These are phyloP conservation scores for Frieseomelitta varia DNA, from an alignment of 1,140 invertebrate genomes.

Conservation along the genomic window DNA sequence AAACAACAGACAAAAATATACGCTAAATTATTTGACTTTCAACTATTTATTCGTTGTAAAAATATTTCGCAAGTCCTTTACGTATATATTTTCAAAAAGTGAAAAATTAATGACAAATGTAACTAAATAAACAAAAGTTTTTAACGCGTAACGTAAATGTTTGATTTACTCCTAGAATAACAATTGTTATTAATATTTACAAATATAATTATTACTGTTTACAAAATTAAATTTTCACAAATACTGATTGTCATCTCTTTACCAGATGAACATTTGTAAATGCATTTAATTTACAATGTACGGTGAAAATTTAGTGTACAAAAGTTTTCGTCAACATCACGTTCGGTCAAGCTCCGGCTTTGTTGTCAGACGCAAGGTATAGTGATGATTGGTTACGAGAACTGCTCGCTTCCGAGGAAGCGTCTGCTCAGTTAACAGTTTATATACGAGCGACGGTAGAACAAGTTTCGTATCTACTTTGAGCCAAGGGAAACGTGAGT, in stretches of 20 bases:
- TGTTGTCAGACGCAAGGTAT: constrained; percentile 8
- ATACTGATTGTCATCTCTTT: too few species aligned
- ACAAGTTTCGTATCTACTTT: background rate
- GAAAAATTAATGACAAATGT: too few species aligned
- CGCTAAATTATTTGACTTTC: background rate
- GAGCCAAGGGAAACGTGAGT: background rate
- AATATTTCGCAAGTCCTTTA: background rate
- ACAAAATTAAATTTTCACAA: too few species aligned
- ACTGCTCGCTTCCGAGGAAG: background rate
- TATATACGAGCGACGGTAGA: background rate
- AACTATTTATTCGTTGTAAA: background rate
- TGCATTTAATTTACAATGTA: background rate
- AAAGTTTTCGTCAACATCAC: background rate
- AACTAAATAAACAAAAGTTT: too few species aligned
- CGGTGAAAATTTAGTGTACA: background rate
- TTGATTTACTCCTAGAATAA: background rate
- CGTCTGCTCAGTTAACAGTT: constrained; percentile 21
- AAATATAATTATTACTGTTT: too few species aligned
- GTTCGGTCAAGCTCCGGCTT: background rate
- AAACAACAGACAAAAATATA: background rate
- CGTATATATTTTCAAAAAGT: too few species aligned
- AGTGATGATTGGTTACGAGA: constrained; percentile 22
- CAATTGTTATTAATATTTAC: background rate
- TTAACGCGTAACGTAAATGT: background rate
- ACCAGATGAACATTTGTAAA: background rate